Conservation (phyloP, 2,888 invertebrate species). For the Tanaodytes sp. region DNA sequence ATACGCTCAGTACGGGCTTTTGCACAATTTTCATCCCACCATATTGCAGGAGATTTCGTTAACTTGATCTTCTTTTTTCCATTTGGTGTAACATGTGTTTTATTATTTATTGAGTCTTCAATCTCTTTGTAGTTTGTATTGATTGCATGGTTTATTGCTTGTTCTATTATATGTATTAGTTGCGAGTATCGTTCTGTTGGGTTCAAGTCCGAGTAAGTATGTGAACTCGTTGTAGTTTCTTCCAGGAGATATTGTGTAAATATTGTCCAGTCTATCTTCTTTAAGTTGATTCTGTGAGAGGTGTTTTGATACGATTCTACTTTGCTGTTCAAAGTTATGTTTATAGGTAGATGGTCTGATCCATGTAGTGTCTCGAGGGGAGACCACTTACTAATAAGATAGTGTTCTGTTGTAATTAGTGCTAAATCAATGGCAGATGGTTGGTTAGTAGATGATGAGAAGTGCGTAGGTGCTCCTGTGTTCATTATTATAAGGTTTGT, state of each 20-base stretch:
- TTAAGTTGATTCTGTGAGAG: conserved; percentile 6
- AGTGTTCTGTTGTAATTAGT: background rate
- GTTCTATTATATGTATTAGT: background rate
- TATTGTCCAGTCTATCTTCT: conserved; percentile 1
- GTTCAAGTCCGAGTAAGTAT: background rate
- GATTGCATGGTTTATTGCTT: too few species aligned
- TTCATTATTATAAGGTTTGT: conserved; percentile 1
- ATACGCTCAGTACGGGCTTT: too few species aligned
- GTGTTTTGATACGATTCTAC: background rate
- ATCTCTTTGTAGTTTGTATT: too few species aligned
- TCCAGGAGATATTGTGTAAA: background rate
- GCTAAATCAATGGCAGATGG: conserved; percentile 12
- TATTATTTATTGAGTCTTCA: too few species aligned
- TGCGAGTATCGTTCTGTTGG: conserved; percentile 5
- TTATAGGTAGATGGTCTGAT: conserved; percentile 14
- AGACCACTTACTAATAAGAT: background rate
- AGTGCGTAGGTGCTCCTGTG: background rate
- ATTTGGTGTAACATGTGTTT: too few species aligned
- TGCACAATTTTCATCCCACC: too few species aligned
- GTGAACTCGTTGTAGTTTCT: background rate
- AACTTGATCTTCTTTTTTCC: too few species aligned
- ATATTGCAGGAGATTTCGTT: too few species aligned
- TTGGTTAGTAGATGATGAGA: background rate
- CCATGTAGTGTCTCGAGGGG: conserved; percentile 1
- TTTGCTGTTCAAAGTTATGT: conserved; percentile 6